A percentile compares a stretch with the other conserved stretches of the same genome.
These are phyloP conservation scores for Leptocoma aspasia DNA, from an alignment of 2,113 vertebrate genomes.

Conservation along the genomic window DNA sequence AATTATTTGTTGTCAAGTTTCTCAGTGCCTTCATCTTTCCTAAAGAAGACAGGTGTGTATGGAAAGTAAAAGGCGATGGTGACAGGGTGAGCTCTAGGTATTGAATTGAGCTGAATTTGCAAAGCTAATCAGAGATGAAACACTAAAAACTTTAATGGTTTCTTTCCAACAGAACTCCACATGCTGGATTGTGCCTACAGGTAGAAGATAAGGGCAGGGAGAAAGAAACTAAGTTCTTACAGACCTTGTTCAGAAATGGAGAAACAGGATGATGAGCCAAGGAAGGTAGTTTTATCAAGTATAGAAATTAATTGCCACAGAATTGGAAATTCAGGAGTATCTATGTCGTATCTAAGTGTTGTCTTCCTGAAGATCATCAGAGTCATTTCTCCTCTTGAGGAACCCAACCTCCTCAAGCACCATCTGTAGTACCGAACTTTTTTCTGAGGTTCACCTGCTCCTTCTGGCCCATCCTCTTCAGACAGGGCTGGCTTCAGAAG, in stretches of 20 bases:
- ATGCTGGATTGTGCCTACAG: not conserved
- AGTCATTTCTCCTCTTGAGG: not conserved
- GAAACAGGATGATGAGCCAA: not conserved
- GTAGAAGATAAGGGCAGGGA: not conserved
- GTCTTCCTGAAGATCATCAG: not conserved
- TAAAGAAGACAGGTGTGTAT: not conserved
- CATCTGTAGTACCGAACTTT: not conserved
- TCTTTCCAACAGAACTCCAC: not conserved
- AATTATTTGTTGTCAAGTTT: not conserved
- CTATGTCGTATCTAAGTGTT: not conserved
- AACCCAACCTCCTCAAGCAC: not conserved
- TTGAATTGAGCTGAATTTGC: not conserved
- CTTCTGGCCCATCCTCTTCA: not conserved
- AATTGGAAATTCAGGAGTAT: not conserved
- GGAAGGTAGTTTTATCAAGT: not conserved
- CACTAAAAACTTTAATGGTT: not conserved
- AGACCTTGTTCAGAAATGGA: not conserved
- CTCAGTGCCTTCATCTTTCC: not conserved
- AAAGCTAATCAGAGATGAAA: not conserved
- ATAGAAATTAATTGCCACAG: not conserved
- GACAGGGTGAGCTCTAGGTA: not conserved
- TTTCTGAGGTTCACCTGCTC: not conserved
- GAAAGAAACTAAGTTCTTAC: not conserved
- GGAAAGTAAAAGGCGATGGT: not conserved
- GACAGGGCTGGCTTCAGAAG: not conserved